phyloP scores from a whole-genome alignment of 2,888 invertebrate species.

The Eupithecia insigniata region DNA sequence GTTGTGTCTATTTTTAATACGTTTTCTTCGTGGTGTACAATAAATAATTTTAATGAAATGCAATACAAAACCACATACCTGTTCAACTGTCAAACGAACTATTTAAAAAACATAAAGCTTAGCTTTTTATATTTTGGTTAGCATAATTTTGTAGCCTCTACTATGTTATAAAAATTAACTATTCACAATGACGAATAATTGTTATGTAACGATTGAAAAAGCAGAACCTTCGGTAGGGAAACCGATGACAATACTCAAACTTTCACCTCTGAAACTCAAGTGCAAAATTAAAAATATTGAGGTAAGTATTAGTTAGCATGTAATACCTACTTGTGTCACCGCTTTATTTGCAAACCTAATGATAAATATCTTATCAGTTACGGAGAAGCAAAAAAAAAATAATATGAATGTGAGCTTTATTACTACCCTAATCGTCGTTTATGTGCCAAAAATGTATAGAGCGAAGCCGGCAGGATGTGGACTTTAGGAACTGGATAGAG shows the following conservation, averaged over 20 bases:
- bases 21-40: too few relatives aligned
- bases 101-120: background rate
- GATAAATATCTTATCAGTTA: conserved; percentile 29
- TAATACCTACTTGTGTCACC: background rate
- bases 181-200: conserved; percentile 73
- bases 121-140: background rate
- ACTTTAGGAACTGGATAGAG: conserved; percentile 63
- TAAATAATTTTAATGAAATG: background rate
- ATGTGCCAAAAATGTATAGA: conserved; percentile 42
- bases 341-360: conserved; percentile 27
- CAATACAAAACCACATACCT: background rate
- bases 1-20: too few relatives aligned
- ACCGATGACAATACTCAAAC: conserved; percentile 71
- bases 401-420: conserved; percentile 25
- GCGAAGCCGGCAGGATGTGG: conserved; percentile 62
- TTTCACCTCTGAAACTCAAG: conserved; percentile 73
- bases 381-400: conserved; percentile 33
- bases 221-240: conserved; percentile 77
- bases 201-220: conserved; percentile 81
- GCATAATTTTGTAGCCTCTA: conserved; percentile 17
- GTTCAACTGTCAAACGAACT: background rate
- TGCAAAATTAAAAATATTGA: conserved; percentile 52
- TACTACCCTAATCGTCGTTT: conserved; percentile 26
- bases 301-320: background rate
- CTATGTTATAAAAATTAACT: conserved; percentile 44